Evolutionary conservation across 2,113 vertebrate genomes (phyloP).

Genomic region (Glaucidium brasilianum): DNA sequence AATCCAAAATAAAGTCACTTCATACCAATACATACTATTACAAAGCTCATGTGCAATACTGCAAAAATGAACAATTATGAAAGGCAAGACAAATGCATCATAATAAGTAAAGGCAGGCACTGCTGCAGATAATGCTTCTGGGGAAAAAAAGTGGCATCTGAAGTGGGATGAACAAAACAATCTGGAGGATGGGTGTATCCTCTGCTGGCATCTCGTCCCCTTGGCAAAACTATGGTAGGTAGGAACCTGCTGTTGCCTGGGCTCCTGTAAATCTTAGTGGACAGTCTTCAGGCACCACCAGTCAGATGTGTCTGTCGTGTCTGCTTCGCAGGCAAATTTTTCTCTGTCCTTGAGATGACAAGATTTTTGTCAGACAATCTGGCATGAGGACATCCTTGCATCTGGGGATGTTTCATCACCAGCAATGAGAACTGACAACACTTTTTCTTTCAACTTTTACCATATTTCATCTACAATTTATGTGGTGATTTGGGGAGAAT

Average conservation of each 20-base stretch:
- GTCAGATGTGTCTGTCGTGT: not conserved
- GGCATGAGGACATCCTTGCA: not conserved
- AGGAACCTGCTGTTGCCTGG: not conserved
- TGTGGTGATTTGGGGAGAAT: not conserved
- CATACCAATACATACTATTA: not conserved
- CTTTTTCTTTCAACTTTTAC: not conserved
- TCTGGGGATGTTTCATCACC: not conserved
- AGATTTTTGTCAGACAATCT: no score
- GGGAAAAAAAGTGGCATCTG: not conserved
- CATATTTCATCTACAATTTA: not conserved
- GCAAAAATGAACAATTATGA: not conserved
- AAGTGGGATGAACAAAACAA: not conserved
- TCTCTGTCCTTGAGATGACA: not conserved
- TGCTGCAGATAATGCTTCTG: not conserved
- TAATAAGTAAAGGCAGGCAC: not conserved
- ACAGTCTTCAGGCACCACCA: not conserved
- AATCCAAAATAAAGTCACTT: not conserved
- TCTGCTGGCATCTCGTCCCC: not conserved
- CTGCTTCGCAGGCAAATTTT: not conserved
- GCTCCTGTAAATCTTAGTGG: not conserved
- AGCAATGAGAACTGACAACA: not conserved
- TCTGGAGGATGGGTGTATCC: not conserved
- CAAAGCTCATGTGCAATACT: not conserved
- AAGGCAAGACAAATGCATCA: rapidly evolving
- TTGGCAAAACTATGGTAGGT: not conserved